Base-by-base conservation (phyloP, 2,888 invertebrate species). In the Plutella xylostella region DNA sequence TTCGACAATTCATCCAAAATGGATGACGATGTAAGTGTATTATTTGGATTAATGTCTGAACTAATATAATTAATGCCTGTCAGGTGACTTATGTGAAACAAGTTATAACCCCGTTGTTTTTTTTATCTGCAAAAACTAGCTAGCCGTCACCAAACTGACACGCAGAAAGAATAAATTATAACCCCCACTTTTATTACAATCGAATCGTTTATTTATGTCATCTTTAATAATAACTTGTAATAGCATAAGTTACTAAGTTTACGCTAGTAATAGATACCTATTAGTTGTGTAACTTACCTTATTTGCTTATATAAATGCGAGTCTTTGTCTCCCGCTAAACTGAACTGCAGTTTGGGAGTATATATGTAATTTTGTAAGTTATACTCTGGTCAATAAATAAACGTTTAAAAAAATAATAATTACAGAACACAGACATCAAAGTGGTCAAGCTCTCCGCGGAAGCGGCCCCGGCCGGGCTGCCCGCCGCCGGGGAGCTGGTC, bases 401-500 rank as follows among this genome's bases (percentile, higher is more conserved):
- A 25, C 5, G 6, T 7, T 5, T 25, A 25, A 5, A 25, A 25
- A 25, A 25, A 25, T 25, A 25, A 25, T 7, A 7, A 25, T 9
- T 7, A 25, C 25, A 63, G 62, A 58, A 53, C 39, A 50, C 49
- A 1, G 80, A 82, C 30, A 60, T 82, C 46, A 67, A 78, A 1
- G 78, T 82, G 9, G 77, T 82, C 47, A 61, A 66, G 31, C 48
- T 77, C 19, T 73, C 75, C 0, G 65, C 61, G 33, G 82, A 79
- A 43, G 21, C 63, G 0, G 76, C 79, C 0, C 82, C 82, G 0
- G 60, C 77, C 0, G 83, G 85, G 47, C 63, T 90, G 21, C 90
- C 90, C 0, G 86, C 87, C 0, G 65, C 72, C 1, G 90, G 89
- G 0, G 70, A 70, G 9, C 54, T 88, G 3, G 52, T 65, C 0